Base-by-base conservation (phyloP, 2,888 invertebrate genomes). In the Dioctria linearis region DNA sequence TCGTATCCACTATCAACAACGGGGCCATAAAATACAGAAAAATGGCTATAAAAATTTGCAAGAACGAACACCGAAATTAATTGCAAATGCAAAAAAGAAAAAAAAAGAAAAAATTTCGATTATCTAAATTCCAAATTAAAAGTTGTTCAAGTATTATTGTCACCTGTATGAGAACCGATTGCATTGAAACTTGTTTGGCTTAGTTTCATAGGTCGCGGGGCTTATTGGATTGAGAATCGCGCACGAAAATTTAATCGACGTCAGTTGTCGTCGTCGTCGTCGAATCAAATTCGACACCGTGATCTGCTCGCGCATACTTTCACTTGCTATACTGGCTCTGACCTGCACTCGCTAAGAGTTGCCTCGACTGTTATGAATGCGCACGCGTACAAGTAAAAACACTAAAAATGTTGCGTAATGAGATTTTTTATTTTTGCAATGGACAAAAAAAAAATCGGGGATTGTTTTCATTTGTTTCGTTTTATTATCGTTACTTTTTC, bases 221-320 rank as follows among this genome's bases (percentile, higher is more conserved):
- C 25, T 25, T 25, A 25, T 25, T 25, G 25, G 25, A 46, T 54
- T n/a, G 11, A 54, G 11, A 54, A 54, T 54, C 54, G 54, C 25
- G 25, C 54, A 11, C 54, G n/a, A 54, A 54, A 5, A 54, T 54
- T 54, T 11, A 54, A 25, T 25, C 25, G 25, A 25, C 25, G 25
- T 25, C 25, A 2, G 25, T 25, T 25, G 25, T 25, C 25, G 25
- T 25, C 25, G 25, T 25, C 25, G 11, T 66, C 4, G 66, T 37
- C 11, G 37, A 46, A 46, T 76, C 11, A 46, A 2, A 25, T 25
- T 25, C 25, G 25, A 25, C 25, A 25, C 39, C 63, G 76, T 46
- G 49, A 61, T 76, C 76, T 8, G 49, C 13, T 3, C 9, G 71
- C 79, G 79, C 59, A 59, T 63, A 80, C 80, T 80, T 80, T 80